Evolutionary conservation across 2,113 vertebrate species (phyloP), one percentile per base, ranked within the genome.

Genomic region (Marcusenius ussheri): DNA sequence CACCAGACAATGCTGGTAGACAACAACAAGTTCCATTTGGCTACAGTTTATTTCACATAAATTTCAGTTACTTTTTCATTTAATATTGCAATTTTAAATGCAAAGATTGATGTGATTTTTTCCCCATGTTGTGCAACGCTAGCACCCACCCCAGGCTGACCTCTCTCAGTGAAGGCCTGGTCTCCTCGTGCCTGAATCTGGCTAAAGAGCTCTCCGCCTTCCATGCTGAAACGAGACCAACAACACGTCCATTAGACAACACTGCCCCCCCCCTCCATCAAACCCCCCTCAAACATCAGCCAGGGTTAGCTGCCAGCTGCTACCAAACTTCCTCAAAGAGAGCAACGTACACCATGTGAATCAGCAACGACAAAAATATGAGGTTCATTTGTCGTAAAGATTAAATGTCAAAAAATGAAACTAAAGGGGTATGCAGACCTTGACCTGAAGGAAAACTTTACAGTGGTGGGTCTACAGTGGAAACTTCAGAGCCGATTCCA

Each of bases 141-240:
- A 4, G 83, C 46, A 49, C 83, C 83, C 47, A 35, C 11, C 13
- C 19, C 53, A 21, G 17, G 90, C 93, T 49, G 89, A 95, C 95
- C 94, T 94, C 94, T 92, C 84, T 95, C 94, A 3, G 94, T 95
- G 92, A 95, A 95, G 88, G 95, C 94, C 92, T 94, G 94, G 92
- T 95, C 93, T 47, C 94, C 94, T 91, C 95, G 91, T 86, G 90
- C 94, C 86, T 95, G 94, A 62, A 95, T 95, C 66, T 93, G 94
- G 42, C 89, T 94, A 91, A 95, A 95, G 90, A 95, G 93, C 91
- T 95, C 94, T 24, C 94, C 95, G 92, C 95, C 94, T 88, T 94
- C 94, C 95, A 95, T 95, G n/a, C 94, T 95, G 92, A 93, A 85
- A 90, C 87, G 31, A 92, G 21, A 89, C 4, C 10, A 85, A 46